phyloP scores from a whole-genome alignment of 2,888 invertebrate species.

The Amiota minor region DNA sequence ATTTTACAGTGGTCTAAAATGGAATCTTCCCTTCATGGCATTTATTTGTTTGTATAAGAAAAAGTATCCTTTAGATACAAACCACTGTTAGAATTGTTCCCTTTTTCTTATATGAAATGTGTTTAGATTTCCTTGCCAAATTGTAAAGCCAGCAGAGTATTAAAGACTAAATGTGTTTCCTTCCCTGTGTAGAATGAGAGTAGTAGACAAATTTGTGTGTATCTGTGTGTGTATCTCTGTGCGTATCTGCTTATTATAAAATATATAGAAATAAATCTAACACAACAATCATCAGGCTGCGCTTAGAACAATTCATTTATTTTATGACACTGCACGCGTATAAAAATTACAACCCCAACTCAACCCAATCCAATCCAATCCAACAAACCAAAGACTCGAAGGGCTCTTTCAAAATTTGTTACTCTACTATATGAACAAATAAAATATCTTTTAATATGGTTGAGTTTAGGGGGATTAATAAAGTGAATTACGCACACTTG shows the following conservation, averaged over 20 bases:
- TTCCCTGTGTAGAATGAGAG: too few relatives aligned
- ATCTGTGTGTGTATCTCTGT: background rate
- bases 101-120: background rate
- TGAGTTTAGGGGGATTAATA: constrained; percentile 8
- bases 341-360: constrained; percentile 40
- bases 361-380: too few relatives aligned
- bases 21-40: background rate
- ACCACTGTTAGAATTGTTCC: background rate
- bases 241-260: constrained; percentile 22
- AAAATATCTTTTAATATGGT: constrained; percentile 34
- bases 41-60: background rate
- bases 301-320: constrained; percentile 72
- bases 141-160: background rate
- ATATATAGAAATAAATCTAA: constrained; percentile 49
- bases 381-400: constrained; percentile 48
- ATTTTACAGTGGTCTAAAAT: background rate
- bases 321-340: constrained; percentile 63
- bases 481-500: constrained; percentile 31
- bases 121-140: constrained; percentile 8
- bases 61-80: background rate
- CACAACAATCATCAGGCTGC: constrained; percentile 64
- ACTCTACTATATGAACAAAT: background rate
- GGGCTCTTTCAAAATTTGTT: background rate
- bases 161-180: background rate
- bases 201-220: too few relatives aligned